Evolutionary conservation across 1,140 invertebrate genomes (phyloP).

Genomic region (Caerostris extrusa): DNA sequence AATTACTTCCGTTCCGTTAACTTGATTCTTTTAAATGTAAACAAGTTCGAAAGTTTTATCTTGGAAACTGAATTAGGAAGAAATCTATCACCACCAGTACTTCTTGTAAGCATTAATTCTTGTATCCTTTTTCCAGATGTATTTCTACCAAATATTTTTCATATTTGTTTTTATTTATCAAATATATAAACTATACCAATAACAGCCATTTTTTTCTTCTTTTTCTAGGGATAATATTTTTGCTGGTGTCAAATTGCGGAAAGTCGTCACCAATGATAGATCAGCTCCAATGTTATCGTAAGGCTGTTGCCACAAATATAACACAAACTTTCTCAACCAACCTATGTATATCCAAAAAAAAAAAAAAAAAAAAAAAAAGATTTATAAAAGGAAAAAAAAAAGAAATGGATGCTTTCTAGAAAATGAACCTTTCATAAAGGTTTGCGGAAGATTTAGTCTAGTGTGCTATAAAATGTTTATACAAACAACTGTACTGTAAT

Average conservation of each 20-base stretch:
- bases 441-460: neutral
- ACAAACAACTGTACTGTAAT: neutral
- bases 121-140: too few species aligned
- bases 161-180: neutral
- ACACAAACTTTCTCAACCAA: too few species aligned
- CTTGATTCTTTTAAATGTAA: too few species aligned
- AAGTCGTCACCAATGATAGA: slow-evolving; percentile 92
- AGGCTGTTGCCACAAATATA: neutral
- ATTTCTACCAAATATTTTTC: neutral
- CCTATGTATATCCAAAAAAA: neutral
- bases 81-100: too few species aligned
- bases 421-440: slow-evolving; percentile 29
- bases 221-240: slow-evolving; percentile 90
- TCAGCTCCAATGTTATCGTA: slow-evolving; percentile 87
- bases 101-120: too few species aligned
- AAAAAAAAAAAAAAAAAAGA: neutral
- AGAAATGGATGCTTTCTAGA: neutral
- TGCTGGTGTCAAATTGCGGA: slow-evolving; percentile 91
- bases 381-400: neutral
- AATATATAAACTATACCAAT: neutral
- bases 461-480: neutral
- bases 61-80: too few species aligned
- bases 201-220: slow-evolving; percentile 38
- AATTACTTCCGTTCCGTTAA: too few species aligned
- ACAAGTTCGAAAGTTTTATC: too few species aligned